Evolutionary conservation across 1,140 invertebrate species (phyloP), one percentile per base, ranked within the genome.

Genomic region (Chymomyza costata): DNA sequence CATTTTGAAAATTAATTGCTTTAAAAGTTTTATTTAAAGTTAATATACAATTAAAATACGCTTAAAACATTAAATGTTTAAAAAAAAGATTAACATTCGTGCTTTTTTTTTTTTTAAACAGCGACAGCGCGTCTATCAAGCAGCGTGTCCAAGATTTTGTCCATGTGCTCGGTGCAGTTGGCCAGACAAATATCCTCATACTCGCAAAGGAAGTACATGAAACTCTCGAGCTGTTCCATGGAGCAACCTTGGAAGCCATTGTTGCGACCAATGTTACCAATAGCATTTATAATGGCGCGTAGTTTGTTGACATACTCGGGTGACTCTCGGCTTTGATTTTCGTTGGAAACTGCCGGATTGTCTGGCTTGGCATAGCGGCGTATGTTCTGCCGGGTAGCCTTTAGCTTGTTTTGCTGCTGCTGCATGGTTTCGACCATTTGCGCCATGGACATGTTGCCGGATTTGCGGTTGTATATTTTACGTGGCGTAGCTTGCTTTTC

Each of bases 141-240:
- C 2, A 83, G 32, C 3, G 67, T 71, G 17, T 84, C 82, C 5
- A 84, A 34, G 3, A 84, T 82, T 37, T 66, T 66, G 15, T 81
- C 65, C 57, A 84, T 84, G 19, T 84, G 82, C 34, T 71, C 61
- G 16, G 63, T 80, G 57, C 82, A 84, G n/a, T 50, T 68, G 35
- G 58, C 58, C 25, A 84, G 40, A 50, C 82, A 84, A 7, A 74
- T 57, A 40, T 83, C 71, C 13, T 81, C 82, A 46, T 84, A 82
- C 10, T 73, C 68, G 16, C 61, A 63, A 1, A 84, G 55, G 47
- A 82, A 83, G 32, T 65, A 70, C 76, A 84, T 81, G 6, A 76
- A 84, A 19, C 64, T 62, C 50, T 84, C 82, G 16, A 84, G 54
- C 34, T 84, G 60, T 21, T 76, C 54, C 53, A 66, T 55, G n/a